phyloP scores from a whole-genome alignment of 37 sponge, comb jelly and placozoan genomes.

The Eunapius fragilis region DNA sequence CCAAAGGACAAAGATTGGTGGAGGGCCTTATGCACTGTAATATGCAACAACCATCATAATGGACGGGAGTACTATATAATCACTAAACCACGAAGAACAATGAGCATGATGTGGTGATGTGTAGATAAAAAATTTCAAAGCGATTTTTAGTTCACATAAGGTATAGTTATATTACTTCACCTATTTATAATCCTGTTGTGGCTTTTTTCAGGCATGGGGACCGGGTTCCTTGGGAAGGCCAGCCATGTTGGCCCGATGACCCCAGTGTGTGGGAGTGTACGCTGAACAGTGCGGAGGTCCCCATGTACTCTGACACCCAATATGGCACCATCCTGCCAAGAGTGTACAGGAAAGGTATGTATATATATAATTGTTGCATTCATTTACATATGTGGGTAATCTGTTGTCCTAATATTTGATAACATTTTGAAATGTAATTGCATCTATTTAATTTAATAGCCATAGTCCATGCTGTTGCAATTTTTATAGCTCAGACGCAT shows the following conservation, averaged over 20 bases:
- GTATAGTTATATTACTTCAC: background rate
- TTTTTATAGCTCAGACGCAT: too few species aligned
- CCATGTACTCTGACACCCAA: slow-evolving; percentile 18
- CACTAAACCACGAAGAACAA: too few species aligned
- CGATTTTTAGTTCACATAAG: too few species aligned
- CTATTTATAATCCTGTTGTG: background rate
- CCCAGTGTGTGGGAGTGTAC: slow-evolving; percentile 35
- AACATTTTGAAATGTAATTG: too few species aligned
- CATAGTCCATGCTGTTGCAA: too few species aligned
- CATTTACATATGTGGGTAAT: background rate
- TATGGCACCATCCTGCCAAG: slow-evolving; percentile 33
- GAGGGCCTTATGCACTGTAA: too few species aligned
- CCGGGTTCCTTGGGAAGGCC: slow-evolving; percentile 39
- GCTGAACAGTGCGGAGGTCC: slow-evolving; percentile 27
- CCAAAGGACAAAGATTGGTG: too few species aligned
- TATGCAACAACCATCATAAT: too few species aligned
- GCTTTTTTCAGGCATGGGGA: slow-evolving; percentile 45
- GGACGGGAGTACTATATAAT: too few species aligned
- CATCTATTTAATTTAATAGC: too few species aligned
- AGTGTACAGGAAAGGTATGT: slow-evolving; percentile 33
- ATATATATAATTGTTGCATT: background rate
- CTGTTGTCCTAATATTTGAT: background rate
- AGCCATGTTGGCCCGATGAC: slow-evolving; percentile 45
- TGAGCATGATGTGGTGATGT: too few species aligned
- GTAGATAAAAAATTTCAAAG: too few species aligned